These are phyloP conservation scores for Galbula dea DNA, from an alignment of 2,113 vertebrate genomes.

Conservation along the genomic window DNA sequence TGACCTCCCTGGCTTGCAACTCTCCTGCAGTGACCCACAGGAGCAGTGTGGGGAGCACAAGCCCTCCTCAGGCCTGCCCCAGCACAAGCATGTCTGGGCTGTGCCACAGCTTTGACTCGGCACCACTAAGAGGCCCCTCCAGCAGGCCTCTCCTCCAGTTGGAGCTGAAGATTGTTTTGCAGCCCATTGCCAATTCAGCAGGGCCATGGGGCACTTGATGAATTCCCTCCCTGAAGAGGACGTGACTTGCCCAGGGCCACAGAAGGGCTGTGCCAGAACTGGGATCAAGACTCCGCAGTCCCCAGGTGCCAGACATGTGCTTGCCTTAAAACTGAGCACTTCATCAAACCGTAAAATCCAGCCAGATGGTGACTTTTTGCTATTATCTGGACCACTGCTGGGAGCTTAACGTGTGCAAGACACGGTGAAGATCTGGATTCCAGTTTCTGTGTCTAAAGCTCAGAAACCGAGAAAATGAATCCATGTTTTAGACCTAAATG, in stretches of 20 bases:
- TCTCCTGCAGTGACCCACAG: not conserved
- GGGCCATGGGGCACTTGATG: constrained; percentile 29
- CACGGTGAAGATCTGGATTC: constrained; percentile 34
- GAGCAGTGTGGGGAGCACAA: not conserved
- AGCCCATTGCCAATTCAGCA: not conserved
- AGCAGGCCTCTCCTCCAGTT: not conserved
- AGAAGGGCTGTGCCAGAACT: constrained; percentile 20
- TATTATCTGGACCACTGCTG: constrained; percentile 39
- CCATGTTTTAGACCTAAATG: not conserved
- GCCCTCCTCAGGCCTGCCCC: not conserved
- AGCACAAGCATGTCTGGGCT: not conserved
- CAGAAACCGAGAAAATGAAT: not conserved
- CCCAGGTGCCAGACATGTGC: constrained; percentile 63
- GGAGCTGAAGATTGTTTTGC: constrained; percentile 34
- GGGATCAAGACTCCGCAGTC: constrained; percentile 38
- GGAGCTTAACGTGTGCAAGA: constrained; percentile 47
- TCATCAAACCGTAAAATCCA: constrained; percentile 66
- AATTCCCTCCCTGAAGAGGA: constrained; percentile 21
- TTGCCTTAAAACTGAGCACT: constrained; percentile 63
- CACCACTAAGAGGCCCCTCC: not conserved
- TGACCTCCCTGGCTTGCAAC: not conserved
- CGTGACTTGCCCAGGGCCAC: constrained; percentile 61
- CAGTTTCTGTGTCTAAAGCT: constrained; percentile 4
- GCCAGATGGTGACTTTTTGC: constrained; percentile 64
- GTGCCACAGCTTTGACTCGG: not conserved